Conservation (phyloP, 2,797 vertebrate species). For the Morelia viridis region DNA sequence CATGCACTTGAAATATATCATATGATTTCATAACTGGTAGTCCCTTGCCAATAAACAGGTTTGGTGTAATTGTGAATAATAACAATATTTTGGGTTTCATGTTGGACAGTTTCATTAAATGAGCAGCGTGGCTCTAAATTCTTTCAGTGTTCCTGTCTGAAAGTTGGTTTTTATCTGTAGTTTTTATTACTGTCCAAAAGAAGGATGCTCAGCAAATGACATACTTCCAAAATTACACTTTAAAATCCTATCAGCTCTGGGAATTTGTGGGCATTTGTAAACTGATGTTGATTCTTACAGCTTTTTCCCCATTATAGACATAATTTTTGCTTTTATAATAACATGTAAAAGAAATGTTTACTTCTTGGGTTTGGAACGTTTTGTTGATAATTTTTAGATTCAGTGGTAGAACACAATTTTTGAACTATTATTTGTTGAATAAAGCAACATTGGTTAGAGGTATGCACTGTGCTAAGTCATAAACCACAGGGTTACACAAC, state of each 20-base stretch:
- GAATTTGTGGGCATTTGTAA: constrained; percentile 7
- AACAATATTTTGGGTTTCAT: background rate
- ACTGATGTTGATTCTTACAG: background rate
- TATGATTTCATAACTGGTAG: background rate
- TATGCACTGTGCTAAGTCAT: background rate
- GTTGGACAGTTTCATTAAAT: background rate
- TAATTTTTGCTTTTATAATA: background rate
- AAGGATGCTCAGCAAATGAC: constrained; percentile 2
- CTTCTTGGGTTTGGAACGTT: background rate
- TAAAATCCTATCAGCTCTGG: constrained; percentile 33
- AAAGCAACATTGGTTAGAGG: background rate
- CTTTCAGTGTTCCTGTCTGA: background rate
- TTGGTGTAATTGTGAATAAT: background rate
- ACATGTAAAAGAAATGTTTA: background rate
- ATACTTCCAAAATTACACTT: background rate
- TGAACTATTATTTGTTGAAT: background rate
- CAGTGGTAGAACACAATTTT: background rate
- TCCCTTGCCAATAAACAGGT: background rate
- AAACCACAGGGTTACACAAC: background rate
- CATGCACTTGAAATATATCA: background rate
- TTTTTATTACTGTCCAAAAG: constrained; percentile 18
- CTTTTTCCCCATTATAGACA: background rate
- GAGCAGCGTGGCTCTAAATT: background rate
- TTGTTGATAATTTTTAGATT: background rate
- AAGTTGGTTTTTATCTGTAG: background rate